These are phyloP conservation scores for Heliconius himera DNA, from an alignment of 1,140 invertebrate species.

Conservation along the genomic window DNA sequence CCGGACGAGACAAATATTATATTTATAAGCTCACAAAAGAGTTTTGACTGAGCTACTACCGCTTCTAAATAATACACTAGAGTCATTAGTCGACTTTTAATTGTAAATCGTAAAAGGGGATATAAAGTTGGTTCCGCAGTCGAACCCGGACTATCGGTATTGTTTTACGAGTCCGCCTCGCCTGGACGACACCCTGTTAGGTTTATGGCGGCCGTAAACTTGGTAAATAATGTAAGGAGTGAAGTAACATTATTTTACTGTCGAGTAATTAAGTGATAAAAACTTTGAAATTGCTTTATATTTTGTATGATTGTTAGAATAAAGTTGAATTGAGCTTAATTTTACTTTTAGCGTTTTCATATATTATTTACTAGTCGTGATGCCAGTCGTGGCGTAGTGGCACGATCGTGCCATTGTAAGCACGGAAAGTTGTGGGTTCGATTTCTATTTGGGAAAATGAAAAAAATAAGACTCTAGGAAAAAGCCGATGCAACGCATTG, in stretches of 20 bases:
- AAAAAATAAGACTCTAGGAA: too few relatives aligned
- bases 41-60: too few relatives aligned
- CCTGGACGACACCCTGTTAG: background rate
- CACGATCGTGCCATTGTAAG: too few relatives aligned
- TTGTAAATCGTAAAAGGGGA: constrained; percentile 44
- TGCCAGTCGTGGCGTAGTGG: too few relatives aligned
- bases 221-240: background rate
- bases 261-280: background rate
- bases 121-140: constrained; percentile 34
- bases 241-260: background rate
- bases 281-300: background rate
- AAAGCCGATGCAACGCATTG: too few relatives aligned
- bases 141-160: constrained; percentile 20
- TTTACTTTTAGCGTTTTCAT: background rate
- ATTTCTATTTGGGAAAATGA: too few relatives aligned
- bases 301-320: background rate
- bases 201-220: background rate
- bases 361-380: too few relatives aligned
- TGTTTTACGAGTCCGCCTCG: constrained; percentile 29
- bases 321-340: background rate
- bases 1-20: too few relatives aligned
- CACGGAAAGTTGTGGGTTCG: too few relatives aligned
- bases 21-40: too few relatives aligned
- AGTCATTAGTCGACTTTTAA: constrained; percentile 40
- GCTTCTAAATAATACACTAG: too few relatives aligned